phyloP scores from a whole-genome alignment of 2,113 vertebrate species.

The Aptenodytes forsteri region DNA sequence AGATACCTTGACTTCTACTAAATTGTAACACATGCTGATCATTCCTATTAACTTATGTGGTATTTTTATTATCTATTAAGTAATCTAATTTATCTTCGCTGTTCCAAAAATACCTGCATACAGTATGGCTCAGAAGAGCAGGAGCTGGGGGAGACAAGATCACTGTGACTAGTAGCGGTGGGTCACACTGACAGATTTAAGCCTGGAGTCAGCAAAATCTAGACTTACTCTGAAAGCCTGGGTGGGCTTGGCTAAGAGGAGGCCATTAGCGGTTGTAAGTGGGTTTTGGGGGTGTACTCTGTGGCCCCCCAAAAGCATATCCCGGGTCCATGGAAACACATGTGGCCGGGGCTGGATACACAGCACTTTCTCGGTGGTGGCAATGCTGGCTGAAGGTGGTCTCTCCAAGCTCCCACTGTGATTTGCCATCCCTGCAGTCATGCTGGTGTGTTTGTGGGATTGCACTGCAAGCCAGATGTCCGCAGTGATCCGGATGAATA shows the following conservation, averaged over 20 bases:
- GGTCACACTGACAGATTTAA: background rate
- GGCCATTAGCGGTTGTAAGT: background rate
- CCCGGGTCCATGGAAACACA: accelerated
- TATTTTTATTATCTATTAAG: background rate
- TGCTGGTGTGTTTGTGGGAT: background rate
- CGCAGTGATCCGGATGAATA: background rate
- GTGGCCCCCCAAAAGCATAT: background rate
- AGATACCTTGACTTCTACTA: background rate
- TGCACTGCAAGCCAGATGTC: background rate
- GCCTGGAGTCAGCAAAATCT: background rate
- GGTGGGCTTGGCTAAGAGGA: background rate
- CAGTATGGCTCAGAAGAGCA: background rate
- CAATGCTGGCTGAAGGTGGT: background rate
- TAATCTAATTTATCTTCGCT: background rate
- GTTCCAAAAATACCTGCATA: background rate
- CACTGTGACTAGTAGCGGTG: background rate
- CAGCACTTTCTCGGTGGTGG: accelerated
- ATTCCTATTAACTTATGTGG: background rate
- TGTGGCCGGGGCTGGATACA: accelerated
- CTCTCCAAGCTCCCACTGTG: background rate
- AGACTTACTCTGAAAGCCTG: background rate
- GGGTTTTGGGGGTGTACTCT: background rate
- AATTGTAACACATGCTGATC: background rate
- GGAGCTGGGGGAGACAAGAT: background rate
- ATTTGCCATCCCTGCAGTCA: background rate